Evolutionary conservation across 2,888 invertebrate genomes (phyloP), one percentile per base, ranked within the genome.

Genomic region (Aphelenchoides bicaudatus): DNA sequence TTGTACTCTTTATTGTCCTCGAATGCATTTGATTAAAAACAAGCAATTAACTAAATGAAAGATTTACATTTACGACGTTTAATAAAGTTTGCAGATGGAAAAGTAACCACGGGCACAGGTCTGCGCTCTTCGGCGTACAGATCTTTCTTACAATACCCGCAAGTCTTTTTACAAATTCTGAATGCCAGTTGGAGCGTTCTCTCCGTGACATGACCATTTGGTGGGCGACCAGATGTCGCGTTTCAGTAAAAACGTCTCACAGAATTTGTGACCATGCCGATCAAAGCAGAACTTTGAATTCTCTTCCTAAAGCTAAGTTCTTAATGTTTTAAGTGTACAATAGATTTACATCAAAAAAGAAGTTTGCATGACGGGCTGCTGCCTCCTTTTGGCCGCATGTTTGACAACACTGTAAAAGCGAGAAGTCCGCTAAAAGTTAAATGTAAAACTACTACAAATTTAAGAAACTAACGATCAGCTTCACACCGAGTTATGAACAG

Each of bases 91-190:
- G n/a, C 16, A 19, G 37, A 28, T 16, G 52, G 52, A 10, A 30
- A 30, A 6, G 52, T 37, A 30, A 37, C 16, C 25, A 23, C 19
- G 8, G 52, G 37, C 2, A 30, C 52, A n/a, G 52, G 53, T 13
- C 19, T 19, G 10, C 21, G 53, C 16, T 51, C 51, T n/a, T 51
- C 61, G 19, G 28, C 27, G 56, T 74, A 74, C 39, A 74, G 65
- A 48, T 71, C 68, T n/a, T 61, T 28, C 16, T 66, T 61, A 46
- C 74, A 74, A 61, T 66, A 74, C 34, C 71, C 70, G 61, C 74
- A 74, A 13, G 70, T 73, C 56, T 70, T 70, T 29, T 73, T 58
- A 50, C 73, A 74, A 38, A 74, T 68, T 58, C 74, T 61, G 63
- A 73, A 74, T 3, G 72, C 72, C 38, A 74, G 52, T 43, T 66